Evolutionary conservation across 2,888 invertebrate genomes (phyloP), one percentile per base, ranked within the genome.

Genomic region (Pyrgus malvae): DNA sequence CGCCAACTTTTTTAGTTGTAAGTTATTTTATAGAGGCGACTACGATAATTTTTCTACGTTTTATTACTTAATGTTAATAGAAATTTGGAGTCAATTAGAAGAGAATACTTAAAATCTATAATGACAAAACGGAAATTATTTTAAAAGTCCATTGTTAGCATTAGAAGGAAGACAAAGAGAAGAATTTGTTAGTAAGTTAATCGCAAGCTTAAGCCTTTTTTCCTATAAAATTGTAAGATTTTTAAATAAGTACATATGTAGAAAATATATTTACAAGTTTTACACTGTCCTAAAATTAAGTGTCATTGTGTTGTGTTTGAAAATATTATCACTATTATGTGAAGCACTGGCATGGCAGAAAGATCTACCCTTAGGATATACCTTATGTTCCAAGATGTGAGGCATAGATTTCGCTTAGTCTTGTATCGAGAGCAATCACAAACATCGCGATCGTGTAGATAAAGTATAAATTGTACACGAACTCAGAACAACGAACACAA

Each of bases 121-220:
- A n/a, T n/a, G n/a, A n/a, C n/a, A n/a, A n/a, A n/a, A n/a, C n/a
- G n/a, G n/a, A n/a, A n/a, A n/a, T n/a, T n/a, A n/a, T n/a, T n/a
- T n/a, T n/a, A n/a, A n/a, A n/a, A 7, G 29, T 12, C 31, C n/a
- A 6, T 17, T 37, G 3, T 12, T 31, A 8, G 41, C 16, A 49
- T 21, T 31, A 41, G 27, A 7, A 44, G 6, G 16, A 48, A 16
- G 11, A 37, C 25, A 27, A 9, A 31, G 16, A 29, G 1, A 35
- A 46, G 23, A n/a, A 31, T 5, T 16, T 12, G 3, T 27, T 48
- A 29, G 38, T 40, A 11, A 5, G 33, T 49, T 41, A 49, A 23
- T 33, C 11, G 33, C 21, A 41, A 49, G 41, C 41, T 33, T 6
- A 49, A 41, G 21, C 33, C n/a, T n/a, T n/a, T 35, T 42, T 9